Percentiles rank a stretch among this genome's conserved stretches.
Evolutionary conservation across 2,113 vertebrate species (phyloP).

Genomic region (Puma concolor): DNA sequence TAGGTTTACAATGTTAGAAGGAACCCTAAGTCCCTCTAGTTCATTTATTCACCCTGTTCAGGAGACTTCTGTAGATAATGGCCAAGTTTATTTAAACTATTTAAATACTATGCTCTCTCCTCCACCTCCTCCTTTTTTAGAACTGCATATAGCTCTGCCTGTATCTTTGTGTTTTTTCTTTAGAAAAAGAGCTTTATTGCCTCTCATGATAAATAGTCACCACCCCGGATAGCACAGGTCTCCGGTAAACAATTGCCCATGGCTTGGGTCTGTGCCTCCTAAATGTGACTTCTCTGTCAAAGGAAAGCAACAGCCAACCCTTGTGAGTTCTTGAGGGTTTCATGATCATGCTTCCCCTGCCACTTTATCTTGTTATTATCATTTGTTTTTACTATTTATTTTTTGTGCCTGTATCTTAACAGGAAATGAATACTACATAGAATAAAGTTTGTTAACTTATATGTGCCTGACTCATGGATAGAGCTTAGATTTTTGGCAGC

Average conservation of each 20-base stretch:
- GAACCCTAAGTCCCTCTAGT: neutral
- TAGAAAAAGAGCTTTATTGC: too few species aligned
- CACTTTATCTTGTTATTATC: too few species aligned
- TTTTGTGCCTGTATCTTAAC: neutral
- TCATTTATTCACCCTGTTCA: neutral
- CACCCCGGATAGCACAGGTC: too few species aligned
- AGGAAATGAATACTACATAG: neutral
- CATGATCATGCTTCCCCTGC: too few species aligned
- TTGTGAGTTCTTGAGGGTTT: too few species aligned
- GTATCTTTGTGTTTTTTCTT: neutral
- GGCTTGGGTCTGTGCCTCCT: too few species aligned
- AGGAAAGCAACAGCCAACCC: too few species aligned
- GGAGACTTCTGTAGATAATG: neutral
- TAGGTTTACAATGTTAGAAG: neutral
- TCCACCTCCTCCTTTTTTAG: neutral
- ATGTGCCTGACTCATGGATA: neutral
- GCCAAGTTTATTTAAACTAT: neutral
- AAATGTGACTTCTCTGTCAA: too few species aligned
- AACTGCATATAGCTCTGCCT: neutral
- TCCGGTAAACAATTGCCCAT: too few species aligned
- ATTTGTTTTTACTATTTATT: too few species aligned
- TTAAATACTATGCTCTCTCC: neutral
- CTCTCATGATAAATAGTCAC: too few species aligned
- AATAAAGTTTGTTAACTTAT: neutral
- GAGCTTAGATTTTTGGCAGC: neutral